Evolutionary conservation across 2,888 invertebrate species (phyloP), one percentile per base, ranked within the genome.

Genomic region (Copidosoma aretas): DNA sequence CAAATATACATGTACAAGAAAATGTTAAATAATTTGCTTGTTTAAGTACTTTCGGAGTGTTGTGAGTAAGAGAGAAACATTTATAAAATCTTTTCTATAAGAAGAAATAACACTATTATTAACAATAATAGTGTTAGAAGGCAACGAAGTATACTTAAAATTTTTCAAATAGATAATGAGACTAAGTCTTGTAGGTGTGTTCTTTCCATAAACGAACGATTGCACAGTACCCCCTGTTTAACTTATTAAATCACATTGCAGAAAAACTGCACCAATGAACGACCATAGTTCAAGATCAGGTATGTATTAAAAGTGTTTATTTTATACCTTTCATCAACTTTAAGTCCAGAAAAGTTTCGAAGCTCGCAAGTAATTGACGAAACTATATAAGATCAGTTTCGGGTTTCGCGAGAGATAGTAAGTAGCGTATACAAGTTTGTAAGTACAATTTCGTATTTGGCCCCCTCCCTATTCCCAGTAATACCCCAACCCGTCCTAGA

Each of bases 1-100:
- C 22, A 59, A 60, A 17, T 49, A 22, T 21, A 39, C 24, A 41
- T 22, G 5, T 14, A 39, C 21, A 10, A 10, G 14, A 8, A 41
- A 22, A 5, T 32, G 32, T 5, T 21, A 19, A n/a, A 12, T 17
- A 51, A 58, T 19, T 53, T 21, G 24, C 39, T 25, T 52, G 15
- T 59, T 63, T 67, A 67, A 67, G 67, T 67, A 67, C 63, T 67
- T 15, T 64, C 39, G 12, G 19, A 14, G 22, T 52, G 19, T 57
- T 57, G 14, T 24, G 51, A 49, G 56, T 19, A 39, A 39, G 60
- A 56, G 12, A 54, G 19, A 56, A 67, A 57, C n/a, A 10, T 57
- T 43, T 58, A 25, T 41, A 41, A 54, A 57, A 43, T 17, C 12
- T 60, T 24, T 24, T 21, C 24, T 51, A 46, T 56, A 57, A 51